Base-by-base conservation (phyloP, 2,888 invertebrate genomes). In the Anthoptus insignis region DNA sequence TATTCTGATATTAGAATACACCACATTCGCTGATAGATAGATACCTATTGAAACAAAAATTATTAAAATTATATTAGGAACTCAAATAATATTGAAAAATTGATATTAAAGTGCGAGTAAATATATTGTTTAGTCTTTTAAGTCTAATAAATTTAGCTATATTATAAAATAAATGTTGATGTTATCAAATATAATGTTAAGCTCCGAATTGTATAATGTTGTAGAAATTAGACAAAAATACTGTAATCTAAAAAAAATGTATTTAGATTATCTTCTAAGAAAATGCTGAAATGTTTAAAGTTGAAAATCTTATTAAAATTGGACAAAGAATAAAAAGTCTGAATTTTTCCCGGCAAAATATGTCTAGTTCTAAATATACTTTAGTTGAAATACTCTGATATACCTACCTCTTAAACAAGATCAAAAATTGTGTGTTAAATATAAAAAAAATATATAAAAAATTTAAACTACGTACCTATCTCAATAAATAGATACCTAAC, bases 241-340 rank as follows among this genome's bases (percentile, higher is more conserved):
- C 49, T 27, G 8, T 50, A 50, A 59, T 50, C 50, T 19, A 29
- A 16, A 9, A 11, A 37, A 19, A 42, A 9, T 50, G 8, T 60
- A 60, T 39, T 42, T 42, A 42, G 42, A 29, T 60, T 60, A 52
- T 37, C 39, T 29, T 39, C 1, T 45, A 58, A 52, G 58, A 24
- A 50, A 11, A 21, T 49, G 22, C 58, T 64, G 52, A 58, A 45
- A 42, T 52, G 3, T 58, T 58, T 45, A 24, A 64, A 58, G 50
- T 58, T 64, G 45, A 57, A 57, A 52, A 52, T 64, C n/a, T 19
- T 42, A 42, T 42, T 42, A 42, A 42, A 42, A 42, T 42, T 42
- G 42, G 11, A 19, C 42, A 8, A 6, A 19, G 9, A 19, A 6
- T 19, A 9, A 37, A 37, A 34, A 34, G n/a, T n/a, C n/a, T n/a